Evolutionary conservation across 2,113 vertebrate genomes (phyloP), one percentile per base, ranked within the genome.

Genomic region (Eclectus roratus): DNA sequence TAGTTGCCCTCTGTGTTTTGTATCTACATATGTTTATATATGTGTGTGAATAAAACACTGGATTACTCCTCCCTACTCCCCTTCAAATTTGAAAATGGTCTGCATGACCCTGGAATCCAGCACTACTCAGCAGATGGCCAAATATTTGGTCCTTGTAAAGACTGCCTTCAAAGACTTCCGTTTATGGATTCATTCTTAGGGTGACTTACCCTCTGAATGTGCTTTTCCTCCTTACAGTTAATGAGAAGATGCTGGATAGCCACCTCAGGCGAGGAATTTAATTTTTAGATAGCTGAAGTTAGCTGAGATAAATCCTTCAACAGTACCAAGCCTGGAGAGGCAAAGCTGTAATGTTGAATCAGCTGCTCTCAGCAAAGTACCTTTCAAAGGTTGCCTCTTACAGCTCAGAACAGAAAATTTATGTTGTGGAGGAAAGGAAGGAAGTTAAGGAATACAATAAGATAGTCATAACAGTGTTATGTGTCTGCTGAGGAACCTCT

Each of bases 141-240:
- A 81, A 84, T 89, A 17, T 66, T 23, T 89, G 43, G 9, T 81
- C n/a, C 13, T 66, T 20, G 2, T 37, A 46, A 63, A 56, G n/a
- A 46, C 1, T 63, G 3, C 9, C 50, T 37, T 84, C n/a, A n/a
- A 18, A 12, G 2, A 21, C 3, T 41, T 15, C 6, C n/a, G 1
- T 66, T 61, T 18, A 9, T 9, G 7, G 24, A 55, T 81, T 80
- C 15, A 29, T 71, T 91, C 89, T 92, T 60, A 68, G 50, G 11
- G 23, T 66, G 10, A 17, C 33, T 66, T 89, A 25, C 10, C 2
- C 13, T 71, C 50, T 60, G 35, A 79, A 71, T 17, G 25, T 81
- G 25, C 31, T 89, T 55, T 66, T 92, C 25, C 60, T 70, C 47
- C 29, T 73, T 80, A 27, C 9, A 77, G 35, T 65, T 91, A 73